phyloP scores from a whole-genome alignment of 1,140 invertebrate species.

The Pteromalus puparum region DNA sequence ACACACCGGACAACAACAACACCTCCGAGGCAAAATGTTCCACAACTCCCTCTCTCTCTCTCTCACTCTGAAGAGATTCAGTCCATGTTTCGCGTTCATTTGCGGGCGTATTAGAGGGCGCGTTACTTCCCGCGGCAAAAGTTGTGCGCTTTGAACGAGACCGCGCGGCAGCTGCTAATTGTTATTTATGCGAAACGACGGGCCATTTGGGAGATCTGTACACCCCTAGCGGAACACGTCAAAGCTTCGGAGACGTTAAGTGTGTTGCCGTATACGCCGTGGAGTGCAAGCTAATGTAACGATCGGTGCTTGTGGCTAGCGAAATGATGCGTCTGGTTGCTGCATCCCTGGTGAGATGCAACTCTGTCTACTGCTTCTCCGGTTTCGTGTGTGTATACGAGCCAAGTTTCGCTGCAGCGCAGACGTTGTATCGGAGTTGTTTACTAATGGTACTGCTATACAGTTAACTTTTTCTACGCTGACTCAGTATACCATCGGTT shows the following conservation, averaged over 20 bases:
- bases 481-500: neutral
- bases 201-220: neutral
- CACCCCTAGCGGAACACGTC: neutral
- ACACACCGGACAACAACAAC: neutral
- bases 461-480: no score
- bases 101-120: neutral
- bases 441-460: no score
- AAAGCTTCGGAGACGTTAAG: conserved; percentile 1
- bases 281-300: conserved; percentile 54
- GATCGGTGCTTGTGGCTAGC: neutral
- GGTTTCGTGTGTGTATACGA: neutral
- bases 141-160: neutral
- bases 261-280: neutral
- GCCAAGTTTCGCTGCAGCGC: neutral
- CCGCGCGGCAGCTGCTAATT: neutral
- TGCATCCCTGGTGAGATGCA: neutral
- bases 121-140: neutral
- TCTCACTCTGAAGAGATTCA: neutral
- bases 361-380: neutral
- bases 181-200: conserved; percentile 1
- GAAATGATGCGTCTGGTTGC: neutral
- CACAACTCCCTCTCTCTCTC: neutral
- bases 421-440: no score
- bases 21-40: neutral
- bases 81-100: neutral